Conservation (phyloP, 2,888 invertebrate species). For the Thymelicus acteon region DNA sequence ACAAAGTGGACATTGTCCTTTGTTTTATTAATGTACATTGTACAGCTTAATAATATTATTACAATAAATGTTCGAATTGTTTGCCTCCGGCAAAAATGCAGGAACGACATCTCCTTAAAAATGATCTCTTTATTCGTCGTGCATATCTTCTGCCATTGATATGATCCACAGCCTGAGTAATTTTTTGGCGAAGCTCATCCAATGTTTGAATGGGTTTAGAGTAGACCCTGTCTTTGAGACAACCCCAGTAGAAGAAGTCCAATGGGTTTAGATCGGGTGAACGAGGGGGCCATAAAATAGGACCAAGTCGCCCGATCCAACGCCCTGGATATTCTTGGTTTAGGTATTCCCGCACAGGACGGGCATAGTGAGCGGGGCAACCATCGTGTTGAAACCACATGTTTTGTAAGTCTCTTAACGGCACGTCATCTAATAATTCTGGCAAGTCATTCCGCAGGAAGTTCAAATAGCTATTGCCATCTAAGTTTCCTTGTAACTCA, state of each 20-base stretch:
- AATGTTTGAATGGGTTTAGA: slow-evolving; percentile 16
- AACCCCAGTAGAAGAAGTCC: slow-evolving; percentile 37
- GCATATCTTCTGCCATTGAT: slow-evolving; percentile 36
- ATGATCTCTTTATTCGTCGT: slow-evolving; percentile 32
- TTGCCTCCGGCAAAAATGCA: slow-evolving; percentile 1
- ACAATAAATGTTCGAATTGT: slow-evolving; percentile 14
- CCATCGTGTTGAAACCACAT: slow-evolving; percentile 37
- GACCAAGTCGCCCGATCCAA: slow-evolving; percentile 39
- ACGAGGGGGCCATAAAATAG: slow-evolving; percentile 39
- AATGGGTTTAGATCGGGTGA: slow-evolving; percentile 38
- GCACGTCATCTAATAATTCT: slow-evolving; percentile 33
- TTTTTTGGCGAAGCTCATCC: slow-evolving; percentile 27
- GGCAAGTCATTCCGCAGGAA: slow-evolving; percentile 38
- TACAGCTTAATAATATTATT: neutral
- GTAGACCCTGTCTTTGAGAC: slow-evolving; percentile 25
- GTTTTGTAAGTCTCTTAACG: slow-evolving; percentile 5
- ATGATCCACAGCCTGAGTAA: slow-evolving; percentile 30
- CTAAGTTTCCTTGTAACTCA: slow-evolving; percentile 40
- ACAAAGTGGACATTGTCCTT: no score
- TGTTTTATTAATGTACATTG: no score
- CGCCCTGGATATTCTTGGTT: slow-evolving; percentile 26
- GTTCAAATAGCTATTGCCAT: slow-evolving; percentile 37
- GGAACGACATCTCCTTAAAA: slow-evolving; percentile 27
- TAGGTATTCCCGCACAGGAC: slow-evolving; percentile 24
- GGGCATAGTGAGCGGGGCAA: slow-evolving; percentile 33